Conservation (phyloP, 2,113 vertebrate genomes). For the Lipophrys pholis region DNA sequence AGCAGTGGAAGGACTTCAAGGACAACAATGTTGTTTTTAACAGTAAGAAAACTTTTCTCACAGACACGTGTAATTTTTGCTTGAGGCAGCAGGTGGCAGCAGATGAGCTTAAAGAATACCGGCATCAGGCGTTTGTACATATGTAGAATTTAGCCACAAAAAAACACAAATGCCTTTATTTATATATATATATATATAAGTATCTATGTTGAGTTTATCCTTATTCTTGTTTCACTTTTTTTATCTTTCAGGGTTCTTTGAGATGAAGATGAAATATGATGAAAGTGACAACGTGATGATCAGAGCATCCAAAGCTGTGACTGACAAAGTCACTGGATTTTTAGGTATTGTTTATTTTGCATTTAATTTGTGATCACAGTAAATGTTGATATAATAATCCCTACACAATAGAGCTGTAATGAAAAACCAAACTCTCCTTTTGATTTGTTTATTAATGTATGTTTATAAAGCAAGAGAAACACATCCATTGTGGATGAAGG, state of each 20-base stretch:
- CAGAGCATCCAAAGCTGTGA: slow-evolving; percentile 90
- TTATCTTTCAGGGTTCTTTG: slow-evolving; percentile 89
- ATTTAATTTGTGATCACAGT: too few species aligned
- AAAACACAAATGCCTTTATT: background rate
- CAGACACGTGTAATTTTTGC: background rate
- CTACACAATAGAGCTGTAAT: too few species aligned
- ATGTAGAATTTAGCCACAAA: background rate
- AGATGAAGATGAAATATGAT: slow-evolving; percentile 99
- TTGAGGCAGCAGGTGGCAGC: slow-evolving; percentile 67
- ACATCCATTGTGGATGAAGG: too few species aligned
- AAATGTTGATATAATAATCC: too few species aligned
- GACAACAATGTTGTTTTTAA: slow-evolving; percentile 97
- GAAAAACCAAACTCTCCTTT: too few species aligned
- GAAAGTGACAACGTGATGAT: slow-evolving; percentile 94
- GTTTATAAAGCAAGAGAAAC: too few species aligned
- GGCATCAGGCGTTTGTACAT: background rate
- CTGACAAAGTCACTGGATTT: slow-evolving; percentile 91
- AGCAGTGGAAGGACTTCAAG: slow-evolving; percentile 98
- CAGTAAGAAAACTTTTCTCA: slow-evolving; percentile 82
- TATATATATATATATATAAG: too few species aligned
- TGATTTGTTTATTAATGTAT: too few species aligned
- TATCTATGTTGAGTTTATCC: background rate
- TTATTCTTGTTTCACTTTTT: background rate
- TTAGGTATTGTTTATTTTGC: slow-evolving; percentile 81
- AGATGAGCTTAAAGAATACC: too few species aligned